A percentile compares a stretch with the other conserved stretches of the same genome.
phyloP scores from a whole-genome alignment of 2,888 invertebrate genomes.

The Trichacis sp. region DNA sequence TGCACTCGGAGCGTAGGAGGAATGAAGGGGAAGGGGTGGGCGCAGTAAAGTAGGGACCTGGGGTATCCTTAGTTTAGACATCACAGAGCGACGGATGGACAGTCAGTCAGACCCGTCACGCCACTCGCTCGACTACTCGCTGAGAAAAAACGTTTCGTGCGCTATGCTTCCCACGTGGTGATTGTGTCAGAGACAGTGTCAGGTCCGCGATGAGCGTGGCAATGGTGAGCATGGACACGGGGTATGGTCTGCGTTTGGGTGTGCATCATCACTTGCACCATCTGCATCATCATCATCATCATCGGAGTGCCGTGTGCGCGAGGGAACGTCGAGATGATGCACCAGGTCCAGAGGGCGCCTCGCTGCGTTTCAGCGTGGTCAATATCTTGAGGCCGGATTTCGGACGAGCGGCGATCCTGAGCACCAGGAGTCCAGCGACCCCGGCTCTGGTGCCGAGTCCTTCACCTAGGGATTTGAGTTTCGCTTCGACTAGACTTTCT shows the following conservation, averaged over 20 bases:
- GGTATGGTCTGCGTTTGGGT: constrained; percentile 56
- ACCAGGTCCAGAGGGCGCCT: constrained; percentile 40
- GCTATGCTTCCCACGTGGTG: not conserved
- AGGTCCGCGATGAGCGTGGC: constrained; percentile 59
- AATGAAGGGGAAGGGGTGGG: constrained; percentile 50
- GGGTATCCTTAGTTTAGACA: constrained; percentile 67
- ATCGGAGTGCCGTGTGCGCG: no score
- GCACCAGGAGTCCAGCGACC: constrained; percentile 69
- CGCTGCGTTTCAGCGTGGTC: constrained; percentile 85
- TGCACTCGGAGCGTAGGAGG: constrained; percentile 63
- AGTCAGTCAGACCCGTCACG: constrained; percentile 69
- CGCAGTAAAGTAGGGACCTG: constrained; percentile 65
- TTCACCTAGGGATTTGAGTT: constrained; percentile 47
- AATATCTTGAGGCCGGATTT: constrained; percentile 90
- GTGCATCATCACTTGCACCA: constrained; percentile 36
- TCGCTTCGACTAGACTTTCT: constrained; percentile 55
- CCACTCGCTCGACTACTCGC: constrained; percentile 66
- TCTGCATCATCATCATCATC: no score
- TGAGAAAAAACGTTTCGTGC: constrained; percentile 37
- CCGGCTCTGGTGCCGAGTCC: constrained; percentile 44
- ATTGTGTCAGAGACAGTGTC: not conserved
- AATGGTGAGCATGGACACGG: constrained; percentile 59
- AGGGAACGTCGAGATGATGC: constrained; percentile 17
- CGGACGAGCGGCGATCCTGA: constrained; percentile 79
- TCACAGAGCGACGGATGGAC: constrained; percentile 69